phyloP scores from a whole-genome alignment of 2,797 vertebrate species.

The Coranthus polyacanthus region DNA sequence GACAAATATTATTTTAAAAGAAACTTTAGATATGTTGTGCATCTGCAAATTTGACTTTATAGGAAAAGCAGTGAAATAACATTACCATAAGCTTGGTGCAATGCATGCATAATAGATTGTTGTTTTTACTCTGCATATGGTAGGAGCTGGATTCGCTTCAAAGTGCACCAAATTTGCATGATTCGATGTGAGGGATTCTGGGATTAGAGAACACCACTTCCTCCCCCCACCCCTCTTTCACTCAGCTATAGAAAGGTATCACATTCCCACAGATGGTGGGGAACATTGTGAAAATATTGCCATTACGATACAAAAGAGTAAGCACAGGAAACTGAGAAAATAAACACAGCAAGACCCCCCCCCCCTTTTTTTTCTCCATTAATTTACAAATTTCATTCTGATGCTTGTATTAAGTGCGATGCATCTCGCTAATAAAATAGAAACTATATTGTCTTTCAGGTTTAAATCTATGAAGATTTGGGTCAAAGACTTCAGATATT shows the following conservation, averaged over 20 bases:
- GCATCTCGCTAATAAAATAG: not conserved
- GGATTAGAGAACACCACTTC: constrained; percentile 88
- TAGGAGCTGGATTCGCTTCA: constrained; percentile 89
- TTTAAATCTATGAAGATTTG: constrained; percentile 17
- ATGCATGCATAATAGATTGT: constrained; percentile 91
- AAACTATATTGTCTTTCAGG: too few relatives aligned
- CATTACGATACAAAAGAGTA: constrained; percentile 77
- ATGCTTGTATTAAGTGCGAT: constrained; percentile 31
- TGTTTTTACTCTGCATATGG: constrained; percentile 89
- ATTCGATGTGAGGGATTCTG: constrained; percentile 90
- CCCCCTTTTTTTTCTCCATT: constrained; percentile 3
- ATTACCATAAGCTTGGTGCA: constrained; percentile 91
- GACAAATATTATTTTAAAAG: constrained; percentile 80
- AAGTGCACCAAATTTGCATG: constrained; percentile 90
- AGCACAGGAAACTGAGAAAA: constrained; percentile 55
- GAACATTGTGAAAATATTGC: constrained; percentile 81
- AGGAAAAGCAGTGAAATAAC: constrained; percentile 85
- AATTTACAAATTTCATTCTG: constrained; percentile 51
- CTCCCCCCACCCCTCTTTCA: constrained; percentile 78
- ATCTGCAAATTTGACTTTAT: constrained; percentile 83
- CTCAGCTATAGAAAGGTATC: constrained; percentile 88
- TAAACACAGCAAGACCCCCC: constrained; percentile 31
- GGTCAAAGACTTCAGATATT: constrained; percentile 22
- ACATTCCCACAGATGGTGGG: constrained; percentile 87
- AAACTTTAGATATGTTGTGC: constrained; percentile 80